A percentile compares a stretch with the other conserved stretches of the same genome.
These are phyloP conservation scores for Anguilla obscura DNA, from an alignment of 2,797 vertebrate genomes.

Conservation along the genomic window DNA sequence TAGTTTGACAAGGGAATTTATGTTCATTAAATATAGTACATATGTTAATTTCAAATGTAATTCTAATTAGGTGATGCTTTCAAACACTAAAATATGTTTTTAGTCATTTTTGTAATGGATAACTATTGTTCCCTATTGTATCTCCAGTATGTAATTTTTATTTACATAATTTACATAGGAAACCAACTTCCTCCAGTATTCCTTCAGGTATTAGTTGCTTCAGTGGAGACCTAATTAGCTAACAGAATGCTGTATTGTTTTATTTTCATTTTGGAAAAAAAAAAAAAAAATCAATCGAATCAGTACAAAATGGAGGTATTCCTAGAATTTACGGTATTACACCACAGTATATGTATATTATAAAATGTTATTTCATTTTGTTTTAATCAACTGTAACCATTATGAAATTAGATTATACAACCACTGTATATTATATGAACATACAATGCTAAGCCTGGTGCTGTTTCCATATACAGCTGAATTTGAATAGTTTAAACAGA, in stretches of 20 bases:
- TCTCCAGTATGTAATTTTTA: neutral
- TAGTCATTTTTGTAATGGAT: neutral
- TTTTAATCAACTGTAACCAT: neutral
- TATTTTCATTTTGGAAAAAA: conserved; percentile 46
- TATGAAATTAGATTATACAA: neutral
- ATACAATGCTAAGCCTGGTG: neutral
- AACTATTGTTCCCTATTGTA: neutral
- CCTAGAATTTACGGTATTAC: conserved; percentile 37
- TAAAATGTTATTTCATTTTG: neutral
- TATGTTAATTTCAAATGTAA: neutral
- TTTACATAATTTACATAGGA: neutral
- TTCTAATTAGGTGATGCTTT: neutral
- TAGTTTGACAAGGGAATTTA: neutral
- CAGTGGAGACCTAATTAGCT: conserved; percentile 53
- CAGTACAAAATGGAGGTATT: conserved; percentile 64
- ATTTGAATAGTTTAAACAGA: neutral
- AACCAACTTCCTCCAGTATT: neutral
- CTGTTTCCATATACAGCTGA: neutral
- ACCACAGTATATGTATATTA: conserved; percentile 45
- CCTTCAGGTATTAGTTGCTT: conserved; percentile 67
- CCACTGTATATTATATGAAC: conserved; percentile 9
- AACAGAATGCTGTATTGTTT: conserved; percentile 65
- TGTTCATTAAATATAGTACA: neutral
- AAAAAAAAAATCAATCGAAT: conserved; percentile 48
- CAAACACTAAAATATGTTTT: neutral